Evolutionary conservation across 2,797 vertebrate species (phyloP).

Genomic region (Protosalanx chinensis): DNA sequence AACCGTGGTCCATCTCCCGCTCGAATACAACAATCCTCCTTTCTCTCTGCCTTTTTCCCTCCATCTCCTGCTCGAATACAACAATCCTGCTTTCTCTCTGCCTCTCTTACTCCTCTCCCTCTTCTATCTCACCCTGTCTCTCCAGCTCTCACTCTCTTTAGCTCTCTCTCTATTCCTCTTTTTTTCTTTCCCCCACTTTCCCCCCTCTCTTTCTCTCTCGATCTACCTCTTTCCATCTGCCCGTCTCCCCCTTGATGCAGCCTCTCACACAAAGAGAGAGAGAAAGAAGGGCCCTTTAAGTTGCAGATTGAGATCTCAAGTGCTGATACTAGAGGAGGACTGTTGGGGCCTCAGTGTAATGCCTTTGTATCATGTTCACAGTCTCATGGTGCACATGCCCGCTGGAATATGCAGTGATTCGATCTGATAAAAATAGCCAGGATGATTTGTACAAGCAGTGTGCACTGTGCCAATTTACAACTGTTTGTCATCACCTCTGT

Average conservation of each 20-base stretch:
- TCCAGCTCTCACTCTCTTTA: conserved; percentile 5
- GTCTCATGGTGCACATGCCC: conserved; percentile 44
- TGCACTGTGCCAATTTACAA: neutral
- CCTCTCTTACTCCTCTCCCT: conserved; percentile 44
- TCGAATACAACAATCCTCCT: neutral
- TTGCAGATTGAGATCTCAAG: conserved; percentile 49
- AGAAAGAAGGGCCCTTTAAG: conserved; percentile 43
- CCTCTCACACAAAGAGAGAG: conserved; percentile 53
- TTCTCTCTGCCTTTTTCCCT: conserved; percentile 21
- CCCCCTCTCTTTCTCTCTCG: conserved; percentile 43
- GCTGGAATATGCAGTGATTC: conserved; percentile 44
- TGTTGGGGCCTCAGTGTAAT: conserved; percentile 43
- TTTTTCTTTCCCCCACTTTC: conserved; percentile 1
- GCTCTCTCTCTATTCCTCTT: conserved; percentile 21
- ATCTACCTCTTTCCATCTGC: conserved; percentile 35
- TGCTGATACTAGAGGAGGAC: conserved; percentile 51
- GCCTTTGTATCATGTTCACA: conserved; percentile 53
- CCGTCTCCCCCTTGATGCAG: conserved; percentile 52
- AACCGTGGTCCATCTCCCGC: too few species aligned
- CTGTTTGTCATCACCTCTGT: neutral
- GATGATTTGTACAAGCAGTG: conserved; percentile 13
- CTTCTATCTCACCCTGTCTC: conserved; percentile 34
- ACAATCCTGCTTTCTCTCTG: neutral
- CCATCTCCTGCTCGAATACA: too few species aligned
- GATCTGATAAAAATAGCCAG: conserved; percentile 40